Conservation (phyloP, 1,140 invertebrate species). For the Heterodera carotae region DNA sequence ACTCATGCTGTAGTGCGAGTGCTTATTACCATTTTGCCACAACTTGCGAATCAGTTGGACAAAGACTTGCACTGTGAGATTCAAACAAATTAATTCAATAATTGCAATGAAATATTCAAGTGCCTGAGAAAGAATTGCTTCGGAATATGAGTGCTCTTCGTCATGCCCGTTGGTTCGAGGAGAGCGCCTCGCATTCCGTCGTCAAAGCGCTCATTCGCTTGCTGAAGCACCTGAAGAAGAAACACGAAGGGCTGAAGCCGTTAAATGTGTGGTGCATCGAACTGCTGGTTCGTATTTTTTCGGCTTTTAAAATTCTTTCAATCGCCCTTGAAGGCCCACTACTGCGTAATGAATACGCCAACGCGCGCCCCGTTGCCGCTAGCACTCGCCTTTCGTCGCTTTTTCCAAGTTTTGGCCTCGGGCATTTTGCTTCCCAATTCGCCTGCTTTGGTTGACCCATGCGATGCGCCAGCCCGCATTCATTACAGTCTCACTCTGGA, state of each 20-base stretch:
- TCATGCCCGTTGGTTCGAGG: constrained; percentile 94
- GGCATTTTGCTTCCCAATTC: constrained; percentile 92
- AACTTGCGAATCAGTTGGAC: constrained; percentile 87
- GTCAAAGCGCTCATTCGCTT: constrained; percentile 92
- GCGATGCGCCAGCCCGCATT: constrained; percentile 83
- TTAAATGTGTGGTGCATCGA: constrained; percentile 95
- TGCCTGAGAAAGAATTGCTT: constrained; percentile 82
- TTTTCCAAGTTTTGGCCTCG: constrained; percentile 85
- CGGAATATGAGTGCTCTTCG: constrained; percentile 87
- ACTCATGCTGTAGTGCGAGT: constrained; percentile 81
- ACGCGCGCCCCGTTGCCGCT: constrained; percentile 83
- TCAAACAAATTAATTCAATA: background rate
- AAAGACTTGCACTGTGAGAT: constrained; percentile 78
- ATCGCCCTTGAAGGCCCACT: constrained; percentile 75
- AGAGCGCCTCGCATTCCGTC: constrained; percentile 93
- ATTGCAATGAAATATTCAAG: constrained; percentile 53
- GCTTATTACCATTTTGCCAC: constrained; percentile 86
- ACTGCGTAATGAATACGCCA: constrained; percentile 91
- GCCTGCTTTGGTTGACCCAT: constrained; percentile 88
- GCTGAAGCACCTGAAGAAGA: constrained; percentile 81
- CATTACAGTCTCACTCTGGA: constrained; percentile 88
- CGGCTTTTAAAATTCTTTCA: background rate
- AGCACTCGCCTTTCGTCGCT: constrained; percentile 82
- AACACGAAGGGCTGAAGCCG: constrained; percentile 85
- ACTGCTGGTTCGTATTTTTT: constrained; percentile 72